Evolutionary conservation across 2,888 invertebrate species (phyloP).

Genomic region (Pristionchus exspectatus): DNA sequence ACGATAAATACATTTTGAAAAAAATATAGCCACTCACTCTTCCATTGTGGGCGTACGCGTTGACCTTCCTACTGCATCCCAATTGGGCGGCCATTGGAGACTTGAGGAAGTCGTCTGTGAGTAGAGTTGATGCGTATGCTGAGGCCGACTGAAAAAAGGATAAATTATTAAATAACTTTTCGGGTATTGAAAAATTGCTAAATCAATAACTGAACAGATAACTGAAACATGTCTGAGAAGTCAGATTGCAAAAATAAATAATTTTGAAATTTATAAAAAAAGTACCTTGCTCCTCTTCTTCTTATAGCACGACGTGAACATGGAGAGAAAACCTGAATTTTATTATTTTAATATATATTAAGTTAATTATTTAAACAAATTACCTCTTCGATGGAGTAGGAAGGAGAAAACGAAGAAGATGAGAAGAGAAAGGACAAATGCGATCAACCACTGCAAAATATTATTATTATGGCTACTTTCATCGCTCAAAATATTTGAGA

Average conservation of each 20-base stretch:
- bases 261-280: neutral
- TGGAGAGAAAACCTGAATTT: slow-evolving; percentile 20
- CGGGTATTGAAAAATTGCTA: too few species aligned
- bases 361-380: neutral
- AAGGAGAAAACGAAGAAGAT: slow-evolving; percentile 54
- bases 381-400: slow-evolving; percentile 54
- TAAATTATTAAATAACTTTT: neutral
- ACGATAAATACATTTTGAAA: neutral
- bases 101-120: slow-evolving; percentile 53
- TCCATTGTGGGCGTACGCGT: slow-evolving; percentile 14
- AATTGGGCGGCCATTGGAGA: neutral
- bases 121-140: slow-evolving; percentile 50
- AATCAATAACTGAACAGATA: too few species aligned
- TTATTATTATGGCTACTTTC: neutral
- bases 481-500: neutral
- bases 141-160: neutral
- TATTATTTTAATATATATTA: neutral
- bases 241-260: neutral
- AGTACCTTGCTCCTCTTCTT: slow-evolving; percentile 49
- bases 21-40: neutral
- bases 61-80: slow-evolving; percentile 37
- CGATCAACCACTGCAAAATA: slow-evolving; percentile 55
- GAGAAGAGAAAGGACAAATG: slow-evolving; percentile 44
- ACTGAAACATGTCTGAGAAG: neutral
- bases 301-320: slow-evolving; percentile 56